These are phyloP conservation scores for Epinotia nisella DNA, from an alignment of 2,888 invertebrate genomes.

Conservation along the genomic window DNA sequence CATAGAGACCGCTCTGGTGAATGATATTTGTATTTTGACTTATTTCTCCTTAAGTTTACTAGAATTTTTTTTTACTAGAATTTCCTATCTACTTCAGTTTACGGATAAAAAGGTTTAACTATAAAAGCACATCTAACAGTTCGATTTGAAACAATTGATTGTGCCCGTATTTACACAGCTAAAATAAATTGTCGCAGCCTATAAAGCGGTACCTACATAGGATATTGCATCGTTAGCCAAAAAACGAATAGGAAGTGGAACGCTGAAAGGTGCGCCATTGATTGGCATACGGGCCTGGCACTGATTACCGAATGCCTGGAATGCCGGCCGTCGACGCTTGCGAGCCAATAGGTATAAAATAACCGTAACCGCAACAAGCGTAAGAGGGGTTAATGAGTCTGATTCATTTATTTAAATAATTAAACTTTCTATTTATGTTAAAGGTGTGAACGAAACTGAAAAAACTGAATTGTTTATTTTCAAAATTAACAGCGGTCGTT, in stretches of 20 bases:
- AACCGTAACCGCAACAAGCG: conserved; percentile 14
- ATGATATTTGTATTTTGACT: too few species aligned
- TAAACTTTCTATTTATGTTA: background rate
- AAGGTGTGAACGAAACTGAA: too few species aligned
- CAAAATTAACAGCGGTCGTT: too few species aligned
- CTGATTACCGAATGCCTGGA: conserved; percentile 69
- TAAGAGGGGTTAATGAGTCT: conserved; percentile 25
- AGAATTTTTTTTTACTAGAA: too few species aligned
- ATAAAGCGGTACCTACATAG: conserved; percentile 15
- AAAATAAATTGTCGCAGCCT: conserved; percentile 29
- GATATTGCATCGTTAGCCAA: conserved; percentile 44
- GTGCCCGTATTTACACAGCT: conserved; percentile 10
- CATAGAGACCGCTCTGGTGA: too few species aligned
- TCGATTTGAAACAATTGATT: background rate
- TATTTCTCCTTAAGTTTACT: too few species aligned
- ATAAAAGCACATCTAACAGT: background rate
- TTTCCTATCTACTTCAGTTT: background rate
- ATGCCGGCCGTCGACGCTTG: conserved; percentile 52
- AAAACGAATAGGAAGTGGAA: conserved; percentile 38
- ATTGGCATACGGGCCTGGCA: conserved; percentile 61
- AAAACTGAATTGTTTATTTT: too few species aligned
- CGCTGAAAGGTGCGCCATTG: conserved; percentile 59
- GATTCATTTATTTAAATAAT: conserved; percentile 3
- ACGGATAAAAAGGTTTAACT: background rate
- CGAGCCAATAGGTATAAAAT: conserved; percentile 27